Base-by-base conservation (phyloP, 2,797 vertebrate species). In the Tenualosa ilisha region DNA sequence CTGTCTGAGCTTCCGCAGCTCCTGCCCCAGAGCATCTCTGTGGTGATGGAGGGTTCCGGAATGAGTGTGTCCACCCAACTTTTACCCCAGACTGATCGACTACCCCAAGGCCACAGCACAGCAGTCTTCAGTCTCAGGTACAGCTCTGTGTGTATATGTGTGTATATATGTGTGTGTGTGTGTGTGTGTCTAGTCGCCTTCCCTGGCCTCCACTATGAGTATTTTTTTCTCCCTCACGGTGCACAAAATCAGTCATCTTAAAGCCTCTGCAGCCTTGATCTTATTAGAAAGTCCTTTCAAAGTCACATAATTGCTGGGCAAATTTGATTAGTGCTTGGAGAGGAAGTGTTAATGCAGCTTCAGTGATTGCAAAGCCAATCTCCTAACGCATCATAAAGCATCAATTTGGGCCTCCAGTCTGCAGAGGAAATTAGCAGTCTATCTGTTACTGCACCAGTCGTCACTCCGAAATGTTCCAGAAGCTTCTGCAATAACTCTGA, bases 31-130 rank as follows among this genome's bases (percentile, higher is more conserved):
- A 86, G 11, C 0, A 75, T 96, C 88, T 91, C 91, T 46, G 89
- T 98, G 90, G 82, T 96, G 86, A 93, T 99, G 85, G 94, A 96
- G 88, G 97, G 97, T 0, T 93, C 95, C 0, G 95, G 95, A 83
- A 86, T 95, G 88, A 87, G 91, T 11, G 82, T 97, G 49, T 86
- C 93, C 1, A 94, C 94, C 17, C 88, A 85, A 15, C 90, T 92
- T 81, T 89, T 90, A 7, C 86, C 88, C 1, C 83, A 86, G 0
- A 86, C 86, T 0, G 63, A 26, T 43, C 87, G 81, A 3, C 63
- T 89, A 46, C 82, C n/a, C 8, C 82, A 89, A 9, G 88, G 68
- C 68, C 91, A 90, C 12, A 49, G 0, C 90, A 15, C 82, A 89
- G 84, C 81, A 92, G 31, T 89, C 84, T 95, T 97, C 81, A 86